Evolutionary conservation across 2,888 invertebrate species (phyloP).

Genomic region (Chymomyza fuscimana): DNA sequence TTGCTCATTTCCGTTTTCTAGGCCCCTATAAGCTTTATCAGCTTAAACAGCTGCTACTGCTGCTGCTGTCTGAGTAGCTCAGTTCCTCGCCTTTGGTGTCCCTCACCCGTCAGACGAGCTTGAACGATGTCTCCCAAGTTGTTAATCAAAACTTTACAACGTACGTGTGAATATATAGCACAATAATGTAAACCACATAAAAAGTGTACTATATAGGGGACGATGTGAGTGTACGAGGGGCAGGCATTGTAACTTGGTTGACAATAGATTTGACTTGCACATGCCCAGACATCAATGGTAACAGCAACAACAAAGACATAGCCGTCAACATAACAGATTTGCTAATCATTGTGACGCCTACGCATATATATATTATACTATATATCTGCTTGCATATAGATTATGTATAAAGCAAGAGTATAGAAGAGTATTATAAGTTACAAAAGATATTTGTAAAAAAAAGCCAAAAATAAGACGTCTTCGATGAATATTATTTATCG

Average conservation of each 20-base stretch:
- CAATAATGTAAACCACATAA: not conserved
- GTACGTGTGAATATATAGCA: not conserved
- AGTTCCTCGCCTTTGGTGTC: not conserved
- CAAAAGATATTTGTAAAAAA: not conserved
- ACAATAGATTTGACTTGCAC: conserved; percentile 7
- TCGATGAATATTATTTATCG: no score
- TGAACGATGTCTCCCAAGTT: not conserved
- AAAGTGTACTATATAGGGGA: not conserved
- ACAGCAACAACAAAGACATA: not conserved
- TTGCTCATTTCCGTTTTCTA: conserved; percentile 49
- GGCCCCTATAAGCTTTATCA: conserved; percentile 32
- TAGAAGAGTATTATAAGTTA: not conserved
- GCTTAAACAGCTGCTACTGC: not conserved
- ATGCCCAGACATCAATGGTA: conserved; percentile 29
- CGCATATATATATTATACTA: conserved; percentile 9
- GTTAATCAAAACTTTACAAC: conserved; percentile 1
- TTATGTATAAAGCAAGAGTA: not conserved
- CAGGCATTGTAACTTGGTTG: not conserved
- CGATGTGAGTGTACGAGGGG: no score
- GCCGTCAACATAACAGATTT: conserved; percentile 31
- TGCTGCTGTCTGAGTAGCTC: not conserved
- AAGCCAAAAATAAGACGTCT: not conserved
- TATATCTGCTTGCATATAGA: not conserved
- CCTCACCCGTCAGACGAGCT: not conserved
- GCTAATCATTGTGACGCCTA: conserved; percentile 58